phyloP scores from a whole-genome alignment of 2,113 vertebrate genomes.

The Tyrannus savana region DNA sequence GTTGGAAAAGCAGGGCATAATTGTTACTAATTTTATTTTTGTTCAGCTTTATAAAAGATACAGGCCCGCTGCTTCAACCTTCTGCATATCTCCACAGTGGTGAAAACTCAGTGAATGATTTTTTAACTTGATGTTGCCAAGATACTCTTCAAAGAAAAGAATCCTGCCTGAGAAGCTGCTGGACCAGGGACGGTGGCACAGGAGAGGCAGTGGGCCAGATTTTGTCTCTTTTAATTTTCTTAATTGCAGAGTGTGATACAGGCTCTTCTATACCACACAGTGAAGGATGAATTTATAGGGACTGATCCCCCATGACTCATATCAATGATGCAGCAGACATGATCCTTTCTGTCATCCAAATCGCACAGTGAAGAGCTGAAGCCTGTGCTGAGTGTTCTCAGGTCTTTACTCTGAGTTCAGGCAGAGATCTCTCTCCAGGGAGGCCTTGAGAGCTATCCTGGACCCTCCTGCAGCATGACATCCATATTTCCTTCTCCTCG shows the following conservation, averaged over 20 bases:
- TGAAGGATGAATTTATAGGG: background rate
- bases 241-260: background rate
- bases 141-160: background rate
- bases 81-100: background rate
- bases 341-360: background rate
- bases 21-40: background rate
- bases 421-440: background rate
- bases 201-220: background rate
- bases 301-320: background rate
- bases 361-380: background rate
- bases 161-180: background rate
- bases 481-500: background rate
- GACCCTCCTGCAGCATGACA: background rate
- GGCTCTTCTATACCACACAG: background rate
- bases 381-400: fast-evolving
- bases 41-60: background rate
- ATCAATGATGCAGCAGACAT: background rate
- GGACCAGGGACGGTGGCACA: background rate
- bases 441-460: background rate
- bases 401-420: background rate
- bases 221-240: background rate
- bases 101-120: background rate
- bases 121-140: background rate
- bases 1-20: background rate
- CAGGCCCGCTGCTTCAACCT: background rate